phyloP scores from a whole-genome alignment of 2,113 vertebrate species.

The Zapus hudsonius region DNA sequence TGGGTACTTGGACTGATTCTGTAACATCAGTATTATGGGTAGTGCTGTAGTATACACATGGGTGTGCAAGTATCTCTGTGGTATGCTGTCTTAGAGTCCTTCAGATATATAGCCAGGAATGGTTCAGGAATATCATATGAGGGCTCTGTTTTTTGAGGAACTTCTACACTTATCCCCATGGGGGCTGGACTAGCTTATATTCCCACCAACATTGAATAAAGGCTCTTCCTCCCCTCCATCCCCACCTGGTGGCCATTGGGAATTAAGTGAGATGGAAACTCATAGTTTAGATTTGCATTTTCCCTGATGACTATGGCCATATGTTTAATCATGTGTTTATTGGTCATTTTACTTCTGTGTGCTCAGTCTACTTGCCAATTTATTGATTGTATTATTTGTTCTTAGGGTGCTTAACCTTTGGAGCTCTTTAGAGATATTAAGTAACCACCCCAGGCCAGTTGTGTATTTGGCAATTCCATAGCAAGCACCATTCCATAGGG shows the following conservation, averaged over 20 bases:
- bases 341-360: not conserved
- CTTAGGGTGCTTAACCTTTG: not conserved
- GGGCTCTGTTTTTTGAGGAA: not conserved
- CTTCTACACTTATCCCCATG: not conserved
- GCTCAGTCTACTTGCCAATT: not conserved
- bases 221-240: not conserved
- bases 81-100: not conserved
- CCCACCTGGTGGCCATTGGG: not conserved
- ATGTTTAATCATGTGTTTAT: not conserved
- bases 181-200: not conserved
- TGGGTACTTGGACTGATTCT: not conserved
- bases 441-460: not conserved
- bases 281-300: not conserved
- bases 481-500: too few relatives aligned
- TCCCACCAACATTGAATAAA: not conserved
- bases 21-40: not conserved
- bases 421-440: not conserved
- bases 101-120: not conserved
- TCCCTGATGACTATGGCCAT: not conserved
- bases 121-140: not conserved
- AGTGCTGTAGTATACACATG: not conserved
- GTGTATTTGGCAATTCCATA: not conserved
- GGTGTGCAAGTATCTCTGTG: not conserved
- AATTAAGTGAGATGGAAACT: not conserved
- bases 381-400: not conserved